Percentiles rank a stretch among this genome's conserved stretches.
Evolutionary conservation across 1,140 invertebrate genomes (phyloP).

Genomic region (Anthonomus grandis): DNA sequence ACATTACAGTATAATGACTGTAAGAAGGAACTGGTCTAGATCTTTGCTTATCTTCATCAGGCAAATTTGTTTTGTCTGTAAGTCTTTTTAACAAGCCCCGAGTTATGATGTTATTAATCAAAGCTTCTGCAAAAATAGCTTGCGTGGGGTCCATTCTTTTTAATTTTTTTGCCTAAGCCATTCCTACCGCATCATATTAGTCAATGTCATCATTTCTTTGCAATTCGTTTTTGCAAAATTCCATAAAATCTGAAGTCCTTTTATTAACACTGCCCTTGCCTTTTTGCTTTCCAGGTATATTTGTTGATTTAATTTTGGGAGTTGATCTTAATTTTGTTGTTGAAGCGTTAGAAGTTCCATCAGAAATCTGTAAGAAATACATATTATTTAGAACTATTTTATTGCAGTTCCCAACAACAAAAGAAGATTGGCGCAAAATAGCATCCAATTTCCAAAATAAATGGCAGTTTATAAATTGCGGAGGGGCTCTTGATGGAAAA

Average conservation of each 20-base stretch:
- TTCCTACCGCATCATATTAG: background rate
- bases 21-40: background rate
- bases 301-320: background rate
- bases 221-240: background rate
- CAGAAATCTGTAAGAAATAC: background rate
- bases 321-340: background rate
- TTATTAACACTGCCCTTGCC: background rate
- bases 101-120: background rate
- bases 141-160: background rate
- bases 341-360: background rate
- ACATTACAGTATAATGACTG: background rate
- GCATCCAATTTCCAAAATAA: no score
- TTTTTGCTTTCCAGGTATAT: background rate
- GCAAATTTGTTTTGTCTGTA: background rate
- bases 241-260: background rate
- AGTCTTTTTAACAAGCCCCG: background rate
- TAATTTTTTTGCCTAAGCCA: background rate
- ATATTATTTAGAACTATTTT: no score
- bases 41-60: background rate
- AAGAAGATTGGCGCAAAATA: no score
- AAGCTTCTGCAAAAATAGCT: background rate
- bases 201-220: background rate
- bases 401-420: no score
- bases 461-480: no score
- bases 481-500: no score